These are phyloP conservation scores for Dasypus novemcinctus DNA, from an alignment of 2,113 vertebrate species.

Conservation along the genomic window DNA sequence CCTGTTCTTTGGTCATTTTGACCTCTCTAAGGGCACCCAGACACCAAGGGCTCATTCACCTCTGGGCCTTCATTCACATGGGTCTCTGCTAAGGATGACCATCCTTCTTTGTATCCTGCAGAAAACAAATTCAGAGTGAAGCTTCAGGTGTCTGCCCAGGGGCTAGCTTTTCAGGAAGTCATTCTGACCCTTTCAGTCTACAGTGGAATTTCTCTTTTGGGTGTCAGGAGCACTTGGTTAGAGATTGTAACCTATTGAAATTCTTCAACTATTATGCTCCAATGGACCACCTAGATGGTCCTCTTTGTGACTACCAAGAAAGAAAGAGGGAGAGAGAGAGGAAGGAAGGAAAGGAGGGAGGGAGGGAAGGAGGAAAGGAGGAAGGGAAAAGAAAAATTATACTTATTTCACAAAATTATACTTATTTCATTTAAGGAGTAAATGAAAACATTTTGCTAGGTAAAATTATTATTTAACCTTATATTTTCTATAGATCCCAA, in stretches of 20 bases:
- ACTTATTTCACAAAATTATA: not conserved
- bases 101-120: not conserved
- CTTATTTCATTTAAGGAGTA: not conserved
- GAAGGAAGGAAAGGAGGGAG: not conserved
- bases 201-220: not conserved
- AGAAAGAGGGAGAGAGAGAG: not conserved
- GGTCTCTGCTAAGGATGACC: not conserved
- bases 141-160: not conserved
- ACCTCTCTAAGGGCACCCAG: not conserved
- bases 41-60: not conserved
- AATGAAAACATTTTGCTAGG: not conserved
- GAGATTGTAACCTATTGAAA: not conserved
- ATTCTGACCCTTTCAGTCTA: not conserved
- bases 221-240: not conserved
- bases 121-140: not conserved
- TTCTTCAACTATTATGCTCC: not conserved
- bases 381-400: too few relatives aligned
- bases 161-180: not conserved
- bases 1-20: not conserved
- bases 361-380: not conserved
- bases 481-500: not conserved
- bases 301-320: not conserved
- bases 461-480: not conserved
- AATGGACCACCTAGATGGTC: not conserved
- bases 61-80: not conserved